These are phyloP conservation scores for Yponomeuta sedellus DNA, from an alignment of 2,888 invertebrate species.

Conservation along the genomic window DNA sequence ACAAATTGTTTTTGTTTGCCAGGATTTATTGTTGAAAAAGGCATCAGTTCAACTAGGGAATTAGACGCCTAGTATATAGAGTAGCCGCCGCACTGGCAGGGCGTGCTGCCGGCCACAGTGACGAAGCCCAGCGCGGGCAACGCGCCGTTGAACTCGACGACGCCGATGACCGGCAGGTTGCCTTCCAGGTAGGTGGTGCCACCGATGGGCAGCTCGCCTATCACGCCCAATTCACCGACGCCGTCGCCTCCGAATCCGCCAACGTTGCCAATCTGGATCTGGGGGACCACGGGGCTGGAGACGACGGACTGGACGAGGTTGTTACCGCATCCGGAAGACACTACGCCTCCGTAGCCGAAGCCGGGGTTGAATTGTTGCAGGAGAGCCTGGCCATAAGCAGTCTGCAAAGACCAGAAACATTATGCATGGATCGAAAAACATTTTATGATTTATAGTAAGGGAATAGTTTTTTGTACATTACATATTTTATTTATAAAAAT, in stretches of 20 bases:
- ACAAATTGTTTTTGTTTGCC: too few species aligned
- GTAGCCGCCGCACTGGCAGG: not conserved
- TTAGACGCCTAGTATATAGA: not conserved
- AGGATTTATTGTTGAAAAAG: too few species aligned
- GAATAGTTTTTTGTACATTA: too few species aligned
- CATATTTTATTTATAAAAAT: too few species aligned
- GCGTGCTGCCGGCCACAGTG: not conserved
- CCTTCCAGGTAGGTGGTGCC: not conserved
- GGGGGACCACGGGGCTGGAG: not conserved
- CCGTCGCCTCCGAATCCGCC: not conserved
- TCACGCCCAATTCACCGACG: not conserved
- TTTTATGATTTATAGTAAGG: too few species aligned
- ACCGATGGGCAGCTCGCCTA: not conserved
- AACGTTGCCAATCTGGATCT: not conserved
- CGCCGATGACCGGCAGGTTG: not conserved
- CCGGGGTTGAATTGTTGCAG: not conserved
- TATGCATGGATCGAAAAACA: not conserved
- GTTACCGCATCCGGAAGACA: not conserved
- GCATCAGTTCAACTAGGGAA: too few species aligned
- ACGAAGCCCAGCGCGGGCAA: not conserved
- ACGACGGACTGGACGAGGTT: not conserved
- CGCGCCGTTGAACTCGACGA: not conserved
- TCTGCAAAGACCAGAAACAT: not conserved
- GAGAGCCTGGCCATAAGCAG: not conserved
- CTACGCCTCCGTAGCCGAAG: not conserved